phyloP scores from a whole-genome alignment of 2,888 invertebrate genomes.

The Apotomis turbidana region DNA sequence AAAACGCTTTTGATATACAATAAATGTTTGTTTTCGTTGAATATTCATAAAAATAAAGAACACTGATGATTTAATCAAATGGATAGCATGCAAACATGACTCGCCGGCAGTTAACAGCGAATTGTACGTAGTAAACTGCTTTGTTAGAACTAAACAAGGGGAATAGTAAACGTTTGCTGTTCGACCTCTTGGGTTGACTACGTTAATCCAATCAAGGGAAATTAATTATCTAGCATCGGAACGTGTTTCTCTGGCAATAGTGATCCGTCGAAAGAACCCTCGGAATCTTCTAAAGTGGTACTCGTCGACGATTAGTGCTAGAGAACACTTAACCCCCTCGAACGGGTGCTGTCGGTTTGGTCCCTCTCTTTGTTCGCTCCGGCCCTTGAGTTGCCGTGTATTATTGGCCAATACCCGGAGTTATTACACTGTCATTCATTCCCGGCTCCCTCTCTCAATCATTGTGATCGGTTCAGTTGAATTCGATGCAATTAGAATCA shows the following conservation, averaged over 20 bases:
- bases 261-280: constrained; percentile 76
- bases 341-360: constrained; percentile 62
- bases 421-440: constrained; percentile 49
- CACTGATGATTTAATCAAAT: constrained; percentile 44
- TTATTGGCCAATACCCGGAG: constrained; percentile 63
- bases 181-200: constrained; percentile 57
- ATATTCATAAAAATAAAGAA: constrained; percentile 58
- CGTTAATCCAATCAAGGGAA: constrained; percentile 73
- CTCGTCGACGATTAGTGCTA: constrained; percentile 75
- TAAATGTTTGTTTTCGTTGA: constrained; percentile 55
- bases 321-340: constrained; percentile 69
- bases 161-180: constrained; percentile 50
- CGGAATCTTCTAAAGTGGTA: constrained; percentile 66
- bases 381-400: constrained; percentile 56
- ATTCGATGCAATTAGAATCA: constrained; percentile 14
- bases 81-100: constrained; percentile 14
- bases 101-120: constrained; percentile 12
- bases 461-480: constrained; percentile 25
- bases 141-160: constrained; percentile 34
- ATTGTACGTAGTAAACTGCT: constrained; percentile 29
- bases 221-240: constrained; percentile 73
- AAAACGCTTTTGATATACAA: constrained; percentile 45
- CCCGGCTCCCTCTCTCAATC: constrained; percentile 27
- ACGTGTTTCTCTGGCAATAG: constrained; percentile 74
- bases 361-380: constrained; percentile 66